phyloP scores from a whole-genome alignment of 30 jellyfish, hydroid and myxozoan species.

The Hydractinia symbiolongicarpus region DNA sequence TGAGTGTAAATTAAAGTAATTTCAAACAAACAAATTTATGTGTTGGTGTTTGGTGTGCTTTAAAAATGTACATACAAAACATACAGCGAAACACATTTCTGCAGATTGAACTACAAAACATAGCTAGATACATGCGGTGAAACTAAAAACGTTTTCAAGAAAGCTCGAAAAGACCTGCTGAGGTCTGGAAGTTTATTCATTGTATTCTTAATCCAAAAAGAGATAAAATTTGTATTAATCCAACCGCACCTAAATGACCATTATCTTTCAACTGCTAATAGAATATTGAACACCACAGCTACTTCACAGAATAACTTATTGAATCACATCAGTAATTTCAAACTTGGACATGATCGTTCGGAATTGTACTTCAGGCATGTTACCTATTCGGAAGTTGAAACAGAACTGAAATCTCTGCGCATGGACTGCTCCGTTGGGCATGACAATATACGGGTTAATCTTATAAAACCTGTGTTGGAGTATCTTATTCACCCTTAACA shows the following conservation, averaged over 20 bases:
- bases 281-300: conserved; percentile 43
- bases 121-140: too few relatives aligned
- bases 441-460: conserved; percentile 39
- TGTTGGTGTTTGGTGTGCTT: too few relatives aligned
- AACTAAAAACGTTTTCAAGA: too few relatives aligned
- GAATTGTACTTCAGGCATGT: background rate
- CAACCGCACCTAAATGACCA: conserved; percentile 40
- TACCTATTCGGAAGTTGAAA: conserved; percentile 29
- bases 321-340: conserved; percentile 32
- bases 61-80: too few relatives aligned
- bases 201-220: conserved; percentile 60
- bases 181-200: conserved; percentile 51
- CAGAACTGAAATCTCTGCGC: conserved; percentile 42
- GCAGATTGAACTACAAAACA: too few relatives aligned
- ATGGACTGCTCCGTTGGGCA: conserved; percentile 47
- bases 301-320: conserved; percentile 15
- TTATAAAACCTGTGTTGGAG: conserved; percentile 22
- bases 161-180: background rate
- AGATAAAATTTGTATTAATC: conserved; percentile 45
- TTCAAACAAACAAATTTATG: too few relatives aligned
- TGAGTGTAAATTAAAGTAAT: too few relatives aligned
- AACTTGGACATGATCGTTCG: conserved; percentile 35
- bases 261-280: conserved; percentile 43
- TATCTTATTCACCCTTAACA: conserved; percentile 4
- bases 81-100: too few relatives aligned